Conservation (phyloP, 2,888 invertebrate genomes). For the Notodonta ziczac region DNA sequence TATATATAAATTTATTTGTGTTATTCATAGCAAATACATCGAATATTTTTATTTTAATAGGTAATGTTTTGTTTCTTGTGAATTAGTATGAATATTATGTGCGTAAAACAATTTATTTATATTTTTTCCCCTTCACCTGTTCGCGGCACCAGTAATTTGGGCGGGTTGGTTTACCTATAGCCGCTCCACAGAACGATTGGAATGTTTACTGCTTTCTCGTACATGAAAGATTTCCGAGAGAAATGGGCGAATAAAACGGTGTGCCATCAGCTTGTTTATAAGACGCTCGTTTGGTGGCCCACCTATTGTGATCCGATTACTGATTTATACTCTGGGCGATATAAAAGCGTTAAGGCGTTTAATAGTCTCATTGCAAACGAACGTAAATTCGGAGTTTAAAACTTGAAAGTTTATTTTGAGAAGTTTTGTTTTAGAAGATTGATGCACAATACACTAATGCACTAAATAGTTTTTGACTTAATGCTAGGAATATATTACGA, state of each 20-base stretch:
- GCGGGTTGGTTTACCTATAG: slow-evolving; percentile 16
- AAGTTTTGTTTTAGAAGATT: slow-evolving; percentile 8
- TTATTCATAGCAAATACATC: no score
- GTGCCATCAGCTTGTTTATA: background rate
- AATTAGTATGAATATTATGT: background rate
- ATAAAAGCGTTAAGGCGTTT: background rate
- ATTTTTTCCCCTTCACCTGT: slow-evolving; percentile 9
- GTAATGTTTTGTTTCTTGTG: background rate
- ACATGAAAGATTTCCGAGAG: slow-evolving; percentile 14
- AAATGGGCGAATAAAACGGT: slow-evolving; percentile 5
- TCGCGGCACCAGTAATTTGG: slow-evolving; percentile 2
- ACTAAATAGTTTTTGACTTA: no score
- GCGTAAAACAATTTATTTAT: slow-evolving; percentile 10
- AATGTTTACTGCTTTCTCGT: slow-evolving; percentile 25
- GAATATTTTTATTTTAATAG: no score
- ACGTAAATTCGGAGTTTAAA: background rate
- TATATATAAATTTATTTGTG: no score
- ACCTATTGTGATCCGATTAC: background rate
- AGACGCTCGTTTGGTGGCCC: background rate
- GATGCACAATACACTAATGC: no score
- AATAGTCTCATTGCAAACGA: background rate
- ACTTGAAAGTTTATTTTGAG: background rate
- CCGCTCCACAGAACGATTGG: slow-evolving; percentile 12
- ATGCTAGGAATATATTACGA: no score
- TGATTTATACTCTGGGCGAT: background rate